Conservation (phyloP, 2,888 invertebrate species). For the Andrena hattorfiana region DNA sequence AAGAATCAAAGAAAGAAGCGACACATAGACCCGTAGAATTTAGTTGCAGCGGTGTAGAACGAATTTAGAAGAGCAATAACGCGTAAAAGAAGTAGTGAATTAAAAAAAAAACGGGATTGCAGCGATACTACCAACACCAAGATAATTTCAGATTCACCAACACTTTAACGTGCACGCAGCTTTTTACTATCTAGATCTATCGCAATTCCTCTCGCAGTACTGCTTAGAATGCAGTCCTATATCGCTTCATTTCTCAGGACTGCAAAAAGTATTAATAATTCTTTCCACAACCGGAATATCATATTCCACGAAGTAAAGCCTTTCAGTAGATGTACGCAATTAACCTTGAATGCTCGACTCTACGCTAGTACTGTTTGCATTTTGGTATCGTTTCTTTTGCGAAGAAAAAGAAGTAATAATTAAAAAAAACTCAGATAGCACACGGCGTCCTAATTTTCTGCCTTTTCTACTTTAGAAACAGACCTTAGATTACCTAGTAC, state of each 20-base stretch:
- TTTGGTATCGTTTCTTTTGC: slow-evolving; percentile 14
- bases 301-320: slow-evolving; percentile 2
- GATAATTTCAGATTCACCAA: slow-evolving; percentile 7
- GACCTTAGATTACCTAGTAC: too few relatives aligned
- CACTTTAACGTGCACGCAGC: slow-evolving; percentile 44
- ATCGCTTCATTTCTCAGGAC: slow-evolving; percentile 22
- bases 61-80: slow-evolving; percentile 4
- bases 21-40: slow-evolving; percentile 22
- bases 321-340: slow-evolving; percentile 27
- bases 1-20: slow-evolving; percentile 15
- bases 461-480: too few relatives aligned
- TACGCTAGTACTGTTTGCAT: slow-evolving; percentile 8
- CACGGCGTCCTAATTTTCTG: too few relatives aligned
- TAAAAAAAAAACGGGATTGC: not conserved
- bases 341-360: slow-evolving; percentile 1
- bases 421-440: not conserved
- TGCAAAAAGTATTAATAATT: not conserved
- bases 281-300: not conserved
- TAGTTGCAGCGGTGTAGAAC: slow-evolving; percentile 23
- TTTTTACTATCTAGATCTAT: slow-evolving; percentile 20
- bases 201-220: slow-evolving; percentile 7
- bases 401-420: slow-evolving; percentile 3
- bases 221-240: not conserved
- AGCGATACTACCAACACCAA: not conserved
- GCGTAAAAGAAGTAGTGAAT: slow-evolving; percentile 5